Conservation (phyloP, 2,113 vertebrate species). For the Piprites chloris region DNA sequence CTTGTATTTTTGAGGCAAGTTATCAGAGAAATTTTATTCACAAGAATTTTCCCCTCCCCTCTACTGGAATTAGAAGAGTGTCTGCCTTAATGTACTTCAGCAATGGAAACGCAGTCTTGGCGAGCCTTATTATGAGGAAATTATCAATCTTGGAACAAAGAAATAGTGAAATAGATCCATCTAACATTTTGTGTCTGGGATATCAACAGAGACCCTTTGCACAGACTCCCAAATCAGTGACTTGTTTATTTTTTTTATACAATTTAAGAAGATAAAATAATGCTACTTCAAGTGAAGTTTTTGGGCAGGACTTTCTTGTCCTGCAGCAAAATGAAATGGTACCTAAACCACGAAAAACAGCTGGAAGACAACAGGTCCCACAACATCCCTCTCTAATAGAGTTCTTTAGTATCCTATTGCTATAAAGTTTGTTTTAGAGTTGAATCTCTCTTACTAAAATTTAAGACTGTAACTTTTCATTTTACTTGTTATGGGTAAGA, state of each 20-base stretch:
- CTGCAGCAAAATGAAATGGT: background rate
- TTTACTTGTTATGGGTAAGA: background rate
- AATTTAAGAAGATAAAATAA: background rate
- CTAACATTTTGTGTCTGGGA: background rate
- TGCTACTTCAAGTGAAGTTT: background rate
- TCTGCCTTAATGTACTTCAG: background rate
- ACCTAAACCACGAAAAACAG: background rate
- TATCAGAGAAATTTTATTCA: background rate
- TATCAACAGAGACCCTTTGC: background rate
- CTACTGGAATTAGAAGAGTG: background rate
- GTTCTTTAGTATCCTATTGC: background rate
- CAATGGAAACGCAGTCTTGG: background rate
- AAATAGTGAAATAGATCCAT: background rate
- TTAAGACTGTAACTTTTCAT: background rate
- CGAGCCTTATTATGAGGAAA: background rate
- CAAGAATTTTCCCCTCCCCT: background rate
- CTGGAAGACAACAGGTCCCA: background rate
- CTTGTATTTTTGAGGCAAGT: background rate
- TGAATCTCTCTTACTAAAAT: background rate
- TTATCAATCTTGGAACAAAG: background rate
- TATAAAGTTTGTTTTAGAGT: background rate
- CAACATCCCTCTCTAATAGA: background rate
- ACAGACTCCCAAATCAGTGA: background rate
- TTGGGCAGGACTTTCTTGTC: background rate
- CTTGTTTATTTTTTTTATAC: background rate